Base-by-base conservation (phyloP, 2,113 vertebrate species). In the Caloenas nicobarica region DNA sequence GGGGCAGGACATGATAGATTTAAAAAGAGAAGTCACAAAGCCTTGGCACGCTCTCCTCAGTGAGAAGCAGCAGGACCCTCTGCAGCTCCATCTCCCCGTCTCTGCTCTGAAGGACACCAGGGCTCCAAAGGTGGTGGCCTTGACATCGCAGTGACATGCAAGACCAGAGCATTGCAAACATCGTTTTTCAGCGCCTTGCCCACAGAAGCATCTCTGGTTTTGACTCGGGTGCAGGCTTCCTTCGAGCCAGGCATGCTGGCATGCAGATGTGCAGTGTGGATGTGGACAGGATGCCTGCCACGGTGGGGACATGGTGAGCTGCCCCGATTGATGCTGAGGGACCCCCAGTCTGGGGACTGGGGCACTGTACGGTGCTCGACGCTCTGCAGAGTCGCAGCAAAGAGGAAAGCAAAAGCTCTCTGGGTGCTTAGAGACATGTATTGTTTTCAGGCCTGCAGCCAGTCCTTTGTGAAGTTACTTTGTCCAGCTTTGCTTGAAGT, bases 201-300 rank as follows among this genome's bases (percentile, higher is more conserved):
- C n/a, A 23, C 31, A 61, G 21, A n/a, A 0, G 1, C 5, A 1
- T 40, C 28, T 71, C 0, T 26, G 4, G 5, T 36, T 79, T 46
- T 34, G 25, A 19, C 53, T 65, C 7, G 0, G 36, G 15, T 33
- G 11, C 9, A 7, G 29, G 23, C 23, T 54, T 57, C 28, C 22
- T 25, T 62, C 38, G 51, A 26, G 31, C 44, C 40, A 36, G 58
- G n/a, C 53, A 24, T 18, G 2, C 10, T 29, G 44, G 10, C 33
- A 15, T 14, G 25, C 31, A 58, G 58, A 6, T 28, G 19, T 23
- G 33, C 3, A 1, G 12, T 56, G 34, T 48, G 54, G 26, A 16
- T 0, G 0, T 6, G 22, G 34, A 7, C 6, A 58, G 9, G 44
- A 29, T n/a, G 11, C 21, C 31, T 68, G 28, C 48, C n/a, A 19